phyloP scores from a whole-genome alignment of 2,113 vertebrate genomes.

The Cyprichromis sp. region DNA sequence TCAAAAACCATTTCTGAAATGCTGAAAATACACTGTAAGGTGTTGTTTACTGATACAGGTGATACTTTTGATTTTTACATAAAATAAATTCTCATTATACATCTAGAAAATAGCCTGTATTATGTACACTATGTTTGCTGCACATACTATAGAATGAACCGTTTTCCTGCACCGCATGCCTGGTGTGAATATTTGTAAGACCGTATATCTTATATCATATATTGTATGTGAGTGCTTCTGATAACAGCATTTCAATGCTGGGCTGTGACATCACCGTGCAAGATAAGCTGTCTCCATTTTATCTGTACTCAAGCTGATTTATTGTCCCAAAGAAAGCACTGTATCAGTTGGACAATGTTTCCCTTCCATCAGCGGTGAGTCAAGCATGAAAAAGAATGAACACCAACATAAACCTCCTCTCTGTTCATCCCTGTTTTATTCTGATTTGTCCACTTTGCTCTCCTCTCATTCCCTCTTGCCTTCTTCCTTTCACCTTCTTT shows the following conservation, averaged over 20 bases:
- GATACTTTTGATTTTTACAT: background rate
- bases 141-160: background rate
- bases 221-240: constrained; percentile 22
- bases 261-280: constrained; percentile 45
- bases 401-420: constrained; percentile 50
- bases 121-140: background rate
- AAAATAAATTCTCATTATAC: background rate
- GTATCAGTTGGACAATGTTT: constrained; percentile 52
- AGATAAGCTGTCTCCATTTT: constrained; percentile 67
- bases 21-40: background rate
- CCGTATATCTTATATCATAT: constrained; percentile 12
- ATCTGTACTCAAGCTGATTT: constrained; percentile 57
- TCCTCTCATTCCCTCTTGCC: background rate
- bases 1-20: background rate
- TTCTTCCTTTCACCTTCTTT: background rate
- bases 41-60: background rate
- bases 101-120: background rate
- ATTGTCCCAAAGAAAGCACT: constrained; percentile 53
- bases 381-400: constrained; percentile 58
- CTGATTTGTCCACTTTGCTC: background rate
- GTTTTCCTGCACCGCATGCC: background rate
- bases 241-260: constrained; percentile 52
- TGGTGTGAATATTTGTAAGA: background rate
- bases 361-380: constrained; percentile 58
- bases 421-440: constrained; percentile 7